Conservation (phyloP, 1,140 invertebrate genomes). For the Drosophila bocqueti region DNA sequence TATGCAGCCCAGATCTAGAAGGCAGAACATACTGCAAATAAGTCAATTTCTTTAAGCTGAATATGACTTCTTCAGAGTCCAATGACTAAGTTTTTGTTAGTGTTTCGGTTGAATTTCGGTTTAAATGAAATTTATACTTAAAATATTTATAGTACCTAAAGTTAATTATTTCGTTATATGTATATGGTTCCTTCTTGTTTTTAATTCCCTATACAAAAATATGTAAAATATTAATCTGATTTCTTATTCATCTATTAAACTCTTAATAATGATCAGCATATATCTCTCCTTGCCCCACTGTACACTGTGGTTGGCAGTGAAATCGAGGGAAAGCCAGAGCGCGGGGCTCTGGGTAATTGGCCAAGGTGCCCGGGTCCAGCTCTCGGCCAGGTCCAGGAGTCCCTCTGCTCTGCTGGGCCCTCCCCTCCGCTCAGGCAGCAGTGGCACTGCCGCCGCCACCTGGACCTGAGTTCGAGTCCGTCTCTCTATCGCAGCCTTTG, state of each 20-base stretch:
- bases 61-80: no score
- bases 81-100: background rate
- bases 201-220: background rate
- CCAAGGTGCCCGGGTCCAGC: conserved; percentile 48
- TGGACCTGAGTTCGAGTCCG: conserved; percentile 29
- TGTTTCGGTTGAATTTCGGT: background rate
- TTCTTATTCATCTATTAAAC: no score
- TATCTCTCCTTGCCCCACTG: conserved; percentile 5
- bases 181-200: background rate
- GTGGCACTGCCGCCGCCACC: conserved; percentile 44
- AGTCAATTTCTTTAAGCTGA: no score
- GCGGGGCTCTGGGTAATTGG: conserved; percentile 52
- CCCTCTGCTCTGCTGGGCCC: background rate
- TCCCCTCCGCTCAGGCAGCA: background rate
- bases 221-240: background rate
- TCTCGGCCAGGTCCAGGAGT: conserved; percentile 19
- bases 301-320: conserved; percentile 9
- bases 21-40: no score
- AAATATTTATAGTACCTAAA: background rate
- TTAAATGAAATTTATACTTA: background rate
- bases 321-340: background rate
- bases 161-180: background rate
- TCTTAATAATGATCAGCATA: background rate
- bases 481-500: conserved; percentile 65
- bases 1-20: no score